Evolutionary conservation across 2,797 vertebrate species (phyloP).

Genomic region (Podarcis lilfordi): DNA sequence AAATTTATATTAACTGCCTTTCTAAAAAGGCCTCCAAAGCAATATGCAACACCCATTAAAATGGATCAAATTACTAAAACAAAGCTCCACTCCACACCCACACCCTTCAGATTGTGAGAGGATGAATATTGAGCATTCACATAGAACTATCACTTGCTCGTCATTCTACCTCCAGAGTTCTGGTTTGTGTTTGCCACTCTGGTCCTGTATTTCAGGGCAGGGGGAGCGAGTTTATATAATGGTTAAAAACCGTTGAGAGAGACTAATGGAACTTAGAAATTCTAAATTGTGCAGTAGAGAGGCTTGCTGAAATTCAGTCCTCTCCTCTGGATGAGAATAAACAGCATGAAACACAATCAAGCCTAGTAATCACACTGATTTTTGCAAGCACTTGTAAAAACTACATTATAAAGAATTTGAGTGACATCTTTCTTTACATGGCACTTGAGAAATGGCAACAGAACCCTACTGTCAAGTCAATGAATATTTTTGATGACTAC

Average conservation of each 20-base stretch:
- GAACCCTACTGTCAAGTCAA: background rate
- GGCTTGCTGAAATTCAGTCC: background rate
- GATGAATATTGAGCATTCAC: background rate
- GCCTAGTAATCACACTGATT: constrained; percentile 7
- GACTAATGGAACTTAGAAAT: background rate
- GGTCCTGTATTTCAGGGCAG: background rate
- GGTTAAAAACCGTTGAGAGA: background rate
- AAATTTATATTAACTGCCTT: no score
- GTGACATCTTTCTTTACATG: background rate
- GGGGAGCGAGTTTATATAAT: background rate
- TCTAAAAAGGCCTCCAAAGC: no score
- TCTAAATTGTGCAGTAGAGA: background rate
- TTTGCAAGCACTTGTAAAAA: background rate
- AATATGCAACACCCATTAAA: no score
- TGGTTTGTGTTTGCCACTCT: background rate
- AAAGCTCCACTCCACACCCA: no score
- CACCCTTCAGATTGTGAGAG: no score
- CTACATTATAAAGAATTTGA: constrained; percentile 2
- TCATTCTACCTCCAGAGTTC: background rate
- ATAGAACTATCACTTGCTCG: background rate
- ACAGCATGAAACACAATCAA: constrained; percentile 7
- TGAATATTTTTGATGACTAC: background rate
- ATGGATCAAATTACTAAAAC: no score
- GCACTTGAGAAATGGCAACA: background rate
- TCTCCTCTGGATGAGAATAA: constrained; percentile 17